Evolutionary conservation across 2,797 vertebrate genomes (phyloP).

Genomic region (Antennarius maculatus): DNA sequence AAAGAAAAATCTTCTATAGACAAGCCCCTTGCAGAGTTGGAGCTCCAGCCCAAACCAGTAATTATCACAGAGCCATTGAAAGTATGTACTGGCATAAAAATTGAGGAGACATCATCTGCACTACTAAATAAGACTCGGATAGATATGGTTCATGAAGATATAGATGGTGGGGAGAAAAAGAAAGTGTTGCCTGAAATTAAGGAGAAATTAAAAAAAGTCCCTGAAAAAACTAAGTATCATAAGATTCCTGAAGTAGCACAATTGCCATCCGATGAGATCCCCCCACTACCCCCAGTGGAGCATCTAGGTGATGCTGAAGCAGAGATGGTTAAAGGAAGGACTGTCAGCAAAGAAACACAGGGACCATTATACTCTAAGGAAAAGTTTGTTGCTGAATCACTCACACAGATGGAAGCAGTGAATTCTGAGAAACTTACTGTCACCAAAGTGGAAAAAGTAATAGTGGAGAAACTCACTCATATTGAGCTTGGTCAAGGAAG

Average conservation of each 20-base stretch:
- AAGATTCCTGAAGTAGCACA: constrained; percentile 24
- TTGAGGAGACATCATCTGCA: constrained; percentile 4
- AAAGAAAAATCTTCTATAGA: constrained; percentile 22
- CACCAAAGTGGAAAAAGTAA: constrained; percentile 61
- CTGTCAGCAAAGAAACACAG: constrained; percentile 33
- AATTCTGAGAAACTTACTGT: constrained; percentile 46
- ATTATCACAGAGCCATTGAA: constrained; percentile 21
- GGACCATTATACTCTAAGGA: constrained; percentile 27
- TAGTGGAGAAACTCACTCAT: constrained; percentile 46
- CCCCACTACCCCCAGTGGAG: constrained; percentile 42
- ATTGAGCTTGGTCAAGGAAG: constrained; percentile 38
- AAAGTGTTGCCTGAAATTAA: constrained; percentile 23
- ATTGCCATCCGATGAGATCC: not conserved
- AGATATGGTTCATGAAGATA: too few species aligned
- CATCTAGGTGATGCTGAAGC: constrained; percentile 29
- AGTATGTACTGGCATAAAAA: constrained; percentile 20
- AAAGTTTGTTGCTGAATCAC: constrained; percentile 10
- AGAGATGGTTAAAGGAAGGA: constrained; percentile 37
- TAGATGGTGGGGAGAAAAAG: constrained; percentile 17
- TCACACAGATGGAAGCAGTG: constrained; percentile 29
- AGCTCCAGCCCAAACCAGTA: constrained; percentile 10
- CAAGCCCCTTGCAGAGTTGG: constrained; percentile 12
- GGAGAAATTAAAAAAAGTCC: constrained; percentile 7
- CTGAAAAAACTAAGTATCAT: constrained; percentile 28
- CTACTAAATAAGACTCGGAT: constrained; percentile 14